Evolutionary conservation across 2,113 vertebrate species (phyloP), one percentile per base, ranked within the genome.

Genomic region (Lichenostomus cassidix): DNA sequence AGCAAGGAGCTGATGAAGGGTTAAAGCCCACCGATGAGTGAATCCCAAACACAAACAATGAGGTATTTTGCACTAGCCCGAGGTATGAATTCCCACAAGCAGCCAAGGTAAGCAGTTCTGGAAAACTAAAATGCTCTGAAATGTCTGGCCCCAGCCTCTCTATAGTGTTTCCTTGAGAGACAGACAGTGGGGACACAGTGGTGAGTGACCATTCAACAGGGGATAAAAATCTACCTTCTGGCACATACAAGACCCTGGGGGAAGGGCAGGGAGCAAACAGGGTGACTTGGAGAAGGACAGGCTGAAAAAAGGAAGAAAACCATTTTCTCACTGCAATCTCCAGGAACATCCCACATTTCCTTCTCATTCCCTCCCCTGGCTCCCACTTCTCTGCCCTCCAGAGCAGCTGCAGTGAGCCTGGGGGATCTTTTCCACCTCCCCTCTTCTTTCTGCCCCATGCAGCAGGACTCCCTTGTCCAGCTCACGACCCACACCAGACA

Each of bases 401-500:
- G 76, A 79, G 58, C 0, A 3, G 33, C 63, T 52, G 33, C 90
- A 31, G 37, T 10, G 28, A 87, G 16, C 42, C 39, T 23, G 42
- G 16, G 16, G 19, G 7, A 1, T 19, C n/a, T 78, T 59, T 65
- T 35, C 78, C 47, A 37, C 5, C 50, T 77, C 19, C 46, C 33
- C 69, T 29, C 27, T 27, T 73, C n/a, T 22, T 59, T 65, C 1
- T 44, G 35, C 12, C 39, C 69, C 1, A 2, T 20, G 62, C 41
- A 67, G 44, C 76, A 52, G 1, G 4, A 35, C 25, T 25, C 13
- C 4, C 28, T 31, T 1, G 3, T 11, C 60, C 10, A 1, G 41
- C 55, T 74, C 6, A 0, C 15, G 2, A 29, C 31, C 49, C 8
- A 1, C 27, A 41, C 18, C 58, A 62, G 65, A 2, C 62, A 5